Base-by-base conservation (phyloP, 2,888 invertebrate genomes). In the Pheosia tremula region DNA sequence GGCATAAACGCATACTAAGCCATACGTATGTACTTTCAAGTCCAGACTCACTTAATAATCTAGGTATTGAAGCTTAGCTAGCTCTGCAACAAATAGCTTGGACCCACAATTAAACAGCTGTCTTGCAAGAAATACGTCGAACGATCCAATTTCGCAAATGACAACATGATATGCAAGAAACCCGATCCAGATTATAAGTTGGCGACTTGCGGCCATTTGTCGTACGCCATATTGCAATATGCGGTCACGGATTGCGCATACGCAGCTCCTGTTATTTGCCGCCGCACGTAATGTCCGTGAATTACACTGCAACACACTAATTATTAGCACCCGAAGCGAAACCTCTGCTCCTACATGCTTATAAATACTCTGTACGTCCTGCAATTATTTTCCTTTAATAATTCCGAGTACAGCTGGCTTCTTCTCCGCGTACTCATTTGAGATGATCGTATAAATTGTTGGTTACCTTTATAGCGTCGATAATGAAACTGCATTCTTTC, bases 191-290 rank as follows among this genome's bases (percentile, higher is more conserved):
- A 85, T 88, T 87, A 89, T 88, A 85, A 84, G 81, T 85, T 84
- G 71, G 75, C 79, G 79, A 78, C 80, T 81, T 71, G 75, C 78
- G 75, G 82, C 79, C 83, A 85, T 87, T 89, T 89, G 90, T 91
- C 90, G 88, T 90, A 82, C 85, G 85, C 81, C 83, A 80, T 84
- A 77, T 71, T 78, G 72, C 69, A 75, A 71, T 78, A 81, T 85
- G 86, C 77, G 81, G 84, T 81, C 78, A 81, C 66, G 73, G 69
- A 75, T 83, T 86, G 86, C 87, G 83, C 84, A 69, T 75, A 81
- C 87, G 82, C 84, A 81, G 84, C 88, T 88, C 85, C 88, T 91
- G 88, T 89, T 89, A 91, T 92, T 91, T 89, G 81, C 84, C 68
- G 77, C 76, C 79, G 74, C 76, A 69, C 76, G 79, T 91, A 91